Percentiles rank a stretch among this genome's conserved stretches.
Evolutionary conservation across 2,113 vertebrate species (phyloP).

Genomic region (Hydrolagus affinis): DNA sequence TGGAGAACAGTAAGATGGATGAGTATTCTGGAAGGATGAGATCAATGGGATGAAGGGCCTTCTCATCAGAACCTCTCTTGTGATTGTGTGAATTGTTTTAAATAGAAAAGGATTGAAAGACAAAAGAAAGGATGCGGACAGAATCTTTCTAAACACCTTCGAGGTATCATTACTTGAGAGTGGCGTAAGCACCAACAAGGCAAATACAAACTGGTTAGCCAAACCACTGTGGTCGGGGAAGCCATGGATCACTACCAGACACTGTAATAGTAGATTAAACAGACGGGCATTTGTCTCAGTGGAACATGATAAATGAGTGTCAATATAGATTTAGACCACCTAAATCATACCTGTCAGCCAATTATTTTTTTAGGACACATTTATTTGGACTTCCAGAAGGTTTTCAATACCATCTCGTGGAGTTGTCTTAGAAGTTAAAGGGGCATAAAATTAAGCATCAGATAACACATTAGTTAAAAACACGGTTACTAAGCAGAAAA

Average conservation of each 20-base stretch:
- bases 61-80: no score
- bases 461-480: neutral
- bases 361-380: neutral
- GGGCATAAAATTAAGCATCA: neutral
- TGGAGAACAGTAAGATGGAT: no score
- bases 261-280: conserved; percentile 7
- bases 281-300: neutral
- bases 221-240: neutral
- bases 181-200: neutral
- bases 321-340: neutral
- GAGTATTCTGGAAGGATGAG: no score
- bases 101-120: no score
- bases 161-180: no score
- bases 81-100: no score
- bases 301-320: conserved; percentile 11
- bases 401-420: no score
- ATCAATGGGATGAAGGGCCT: no score
- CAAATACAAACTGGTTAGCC: neutral
- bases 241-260: neutral
- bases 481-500: neutral
- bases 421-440: no score
- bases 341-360: conserved; percentile 18
- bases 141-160: no score
- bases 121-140: no score
- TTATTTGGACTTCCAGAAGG: no score